Conservation (phyloP, 2,797 vertebrate species). For the Cygnus olor region DNA sequence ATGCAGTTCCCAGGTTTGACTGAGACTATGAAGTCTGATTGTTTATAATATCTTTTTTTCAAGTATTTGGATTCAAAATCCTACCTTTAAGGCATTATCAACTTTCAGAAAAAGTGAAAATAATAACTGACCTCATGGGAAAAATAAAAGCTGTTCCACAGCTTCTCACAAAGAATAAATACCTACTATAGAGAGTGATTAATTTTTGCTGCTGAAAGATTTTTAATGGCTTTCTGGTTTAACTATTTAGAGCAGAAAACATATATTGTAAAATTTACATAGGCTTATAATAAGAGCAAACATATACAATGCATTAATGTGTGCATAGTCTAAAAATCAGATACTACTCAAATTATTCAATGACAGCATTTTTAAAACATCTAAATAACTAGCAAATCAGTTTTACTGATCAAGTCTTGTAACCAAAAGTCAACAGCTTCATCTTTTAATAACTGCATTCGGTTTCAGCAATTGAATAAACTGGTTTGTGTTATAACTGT, state of each 20-base stretch:
- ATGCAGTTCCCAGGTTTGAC: background rate
- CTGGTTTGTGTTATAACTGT: background rate
- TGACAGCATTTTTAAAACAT: background rate
- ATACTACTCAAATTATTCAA: background rate
- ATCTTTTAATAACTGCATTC: background rate
- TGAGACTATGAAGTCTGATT: background rate
- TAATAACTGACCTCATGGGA: background rate
- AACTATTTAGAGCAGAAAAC: background rate
- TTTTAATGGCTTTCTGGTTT: background rate
- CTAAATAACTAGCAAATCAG: background rate
- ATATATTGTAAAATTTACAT: background rate
- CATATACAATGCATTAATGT: background rate
- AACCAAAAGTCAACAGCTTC: background rate
- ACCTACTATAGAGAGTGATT: background rate
- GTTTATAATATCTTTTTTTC: background rate
- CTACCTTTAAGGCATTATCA: background rate
- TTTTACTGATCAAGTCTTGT: conserved; percentile 10
- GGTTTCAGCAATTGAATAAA: background rate
- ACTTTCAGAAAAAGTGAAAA: background rate
- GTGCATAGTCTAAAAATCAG: background rate
- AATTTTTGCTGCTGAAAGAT: background rate
- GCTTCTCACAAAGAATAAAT: background rate
- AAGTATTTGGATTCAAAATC: background rate
- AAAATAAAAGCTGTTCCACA: background rate
- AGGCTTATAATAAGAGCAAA: background rate